Conservation (phyloP, 2,888 invertebrate genomes). For the Xanthia icteritia region DNA sequence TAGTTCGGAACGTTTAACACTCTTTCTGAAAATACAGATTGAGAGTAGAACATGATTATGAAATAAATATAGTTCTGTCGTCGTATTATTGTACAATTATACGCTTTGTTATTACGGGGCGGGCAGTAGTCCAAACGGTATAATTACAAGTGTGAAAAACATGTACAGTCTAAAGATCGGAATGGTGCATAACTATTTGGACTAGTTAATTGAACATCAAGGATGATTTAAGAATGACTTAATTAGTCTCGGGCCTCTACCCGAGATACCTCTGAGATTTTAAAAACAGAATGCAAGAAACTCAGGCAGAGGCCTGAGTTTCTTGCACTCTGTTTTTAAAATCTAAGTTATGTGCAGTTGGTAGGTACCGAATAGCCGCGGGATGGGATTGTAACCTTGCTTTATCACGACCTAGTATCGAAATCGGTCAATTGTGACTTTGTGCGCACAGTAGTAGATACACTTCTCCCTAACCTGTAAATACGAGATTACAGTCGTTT, state of each 20-base stretch:
- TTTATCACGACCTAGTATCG: background rate
- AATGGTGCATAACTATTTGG: constrained; percentile 42
- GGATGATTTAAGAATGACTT: constrained; percentile 33
- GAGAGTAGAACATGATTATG: constrained; percentile 30
- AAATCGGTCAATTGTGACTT: constrained; percentile 17
- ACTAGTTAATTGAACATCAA: constrained; percentile 42
- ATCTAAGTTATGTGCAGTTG: background rate
- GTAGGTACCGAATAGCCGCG: background rate
- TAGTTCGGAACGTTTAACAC: constrained; percentile 3
- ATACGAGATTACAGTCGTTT: background rate
- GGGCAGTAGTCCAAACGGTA: constrained; percentile 62
- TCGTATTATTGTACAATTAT: constrained; percentile 54
- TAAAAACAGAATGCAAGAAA: too few species aligned
- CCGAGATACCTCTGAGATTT: too few species aligned
- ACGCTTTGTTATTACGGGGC: constrained; percentile 52
- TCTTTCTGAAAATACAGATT: constrained; percentile 21
- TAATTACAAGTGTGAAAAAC: constrained; percentile 61
- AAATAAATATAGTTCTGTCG: constrained; percentile 48
- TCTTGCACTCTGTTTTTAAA: background rate
- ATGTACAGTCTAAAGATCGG: constrained; percentile 51
- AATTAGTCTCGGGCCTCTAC: constrained; percentile 34
- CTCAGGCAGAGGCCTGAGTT: background rate
- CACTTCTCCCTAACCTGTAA: background rate
- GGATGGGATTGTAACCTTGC: background rate
- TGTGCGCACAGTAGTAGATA: background rate